These are phyloP conservation scores for Zootermopsis nevadensis DNA, from an alignment of 2,888 invertebrate genomes.

Conservation along the genomic window DNA sequence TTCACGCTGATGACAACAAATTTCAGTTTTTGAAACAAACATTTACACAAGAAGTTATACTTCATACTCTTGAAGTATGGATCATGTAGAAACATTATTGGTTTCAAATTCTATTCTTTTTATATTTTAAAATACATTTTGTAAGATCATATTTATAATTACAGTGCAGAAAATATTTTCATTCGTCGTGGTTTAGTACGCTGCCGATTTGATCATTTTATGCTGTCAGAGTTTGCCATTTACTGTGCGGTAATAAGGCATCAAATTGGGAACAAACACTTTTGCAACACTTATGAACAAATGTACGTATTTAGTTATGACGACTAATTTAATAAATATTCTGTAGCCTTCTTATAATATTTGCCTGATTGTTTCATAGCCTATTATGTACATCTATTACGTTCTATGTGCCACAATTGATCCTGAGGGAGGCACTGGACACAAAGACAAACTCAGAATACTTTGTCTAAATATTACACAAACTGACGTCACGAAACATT, in stretches of 20 bases:
- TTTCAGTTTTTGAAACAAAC: neutral
- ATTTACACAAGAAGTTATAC: neutral
- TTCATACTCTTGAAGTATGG: neutral
- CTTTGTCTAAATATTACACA: no score
- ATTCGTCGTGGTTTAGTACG: no score
- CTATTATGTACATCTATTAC: no score
- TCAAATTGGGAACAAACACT: no score
- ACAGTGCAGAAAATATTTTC: neutral
- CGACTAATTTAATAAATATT: neutral
- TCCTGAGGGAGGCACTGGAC: no score
- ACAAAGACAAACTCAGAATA: no score
- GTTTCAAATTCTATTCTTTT: neutral
- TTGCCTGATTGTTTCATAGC: no score
- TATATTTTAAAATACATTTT: neutral
- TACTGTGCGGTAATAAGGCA: no score
- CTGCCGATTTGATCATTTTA: neutral
- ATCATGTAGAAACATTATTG: slow-evolving; percentile 24
- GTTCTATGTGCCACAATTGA: no score
- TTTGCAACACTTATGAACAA: neutral
- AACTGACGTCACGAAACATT: no score
- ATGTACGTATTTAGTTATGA: neutral
- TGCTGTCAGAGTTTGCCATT: no score
- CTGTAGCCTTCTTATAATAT: neutral
- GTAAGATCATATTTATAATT: neutral
- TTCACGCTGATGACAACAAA: neutral